Evolutionary conservation across 2,113 vertebrate genomes (phyloP).

Genomic region (Anarrhichthys ocellatus): DNA sequence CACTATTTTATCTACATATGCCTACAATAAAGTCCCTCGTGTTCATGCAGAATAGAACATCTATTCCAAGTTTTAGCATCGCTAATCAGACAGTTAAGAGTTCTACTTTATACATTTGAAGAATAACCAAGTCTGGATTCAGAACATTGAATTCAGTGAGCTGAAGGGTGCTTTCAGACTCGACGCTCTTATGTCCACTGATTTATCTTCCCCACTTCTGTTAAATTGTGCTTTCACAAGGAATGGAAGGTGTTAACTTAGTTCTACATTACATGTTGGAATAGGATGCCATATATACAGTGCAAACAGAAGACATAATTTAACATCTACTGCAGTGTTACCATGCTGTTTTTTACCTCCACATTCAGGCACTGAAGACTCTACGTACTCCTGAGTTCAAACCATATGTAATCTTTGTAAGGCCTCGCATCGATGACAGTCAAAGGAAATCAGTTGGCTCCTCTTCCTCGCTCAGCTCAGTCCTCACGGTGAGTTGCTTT

Average conservation of each 20-base stretch:
- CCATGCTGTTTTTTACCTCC: neutral
- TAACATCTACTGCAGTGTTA: neutral
- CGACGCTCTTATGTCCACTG: neutral
- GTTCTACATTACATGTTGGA: too few species aligned
- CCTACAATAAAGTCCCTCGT: neutral
- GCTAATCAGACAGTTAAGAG: neutral
- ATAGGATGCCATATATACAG: neutral
- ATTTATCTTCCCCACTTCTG: neutral
- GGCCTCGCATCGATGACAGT: constrained; percentile 84
- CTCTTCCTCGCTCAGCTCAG: constrained; percentile 80
- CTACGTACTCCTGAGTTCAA: constrained; percentile 91
- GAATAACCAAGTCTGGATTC: neutral
- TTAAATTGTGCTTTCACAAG: too few species aligned
- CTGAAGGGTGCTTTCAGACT: neutral
- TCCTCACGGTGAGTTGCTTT: constrained; percentile 73
- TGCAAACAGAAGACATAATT: neutral
- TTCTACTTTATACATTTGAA: neutral
- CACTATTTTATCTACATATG: neutral
- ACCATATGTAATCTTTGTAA: constrained; percentile 91
- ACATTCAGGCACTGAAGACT: constrained; percentile 87
- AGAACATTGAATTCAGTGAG: neutral
- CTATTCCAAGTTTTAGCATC: neutral
- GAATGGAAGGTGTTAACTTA: too few species aligned
- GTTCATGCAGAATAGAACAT: neutral
- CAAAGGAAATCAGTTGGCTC: constrained; percentile 73